These are phyloP conservation scores for Heliconius cydno DNA, from an alignment of 2,888 invertebrate genomes.

Conservation along the genomic window DNA sequence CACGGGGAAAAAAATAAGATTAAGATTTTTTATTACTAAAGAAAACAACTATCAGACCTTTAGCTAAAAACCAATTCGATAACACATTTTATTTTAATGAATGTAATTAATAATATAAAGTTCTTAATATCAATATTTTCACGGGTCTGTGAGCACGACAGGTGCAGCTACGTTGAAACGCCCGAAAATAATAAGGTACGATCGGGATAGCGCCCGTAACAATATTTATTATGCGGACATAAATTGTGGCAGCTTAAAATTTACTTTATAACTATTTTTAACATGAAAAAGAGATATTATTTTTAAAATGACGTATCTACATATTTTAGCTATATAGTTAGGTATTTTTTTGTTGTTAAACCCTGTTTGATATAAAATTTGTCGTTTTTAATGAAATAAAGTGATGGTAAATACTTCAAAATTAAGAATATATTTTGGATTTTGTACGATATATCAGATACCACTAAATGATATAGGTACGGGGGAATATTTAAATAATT, in stretches of 20 bases:
- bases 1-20: too few species aligned
- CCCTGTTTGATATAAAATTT: background rate
- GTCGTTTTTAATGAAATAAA: background rate
- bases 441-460: too few species aligned
- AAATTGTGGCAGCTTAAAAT: slow-evolving; percentile 9
- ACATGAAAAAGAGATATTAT: background rate
- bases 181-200: slow-evolving; percentile 26
- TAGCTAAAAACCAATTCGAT: background rate
- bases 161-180: slow-evolving; percentile 19
- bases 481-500: too few species aligned
- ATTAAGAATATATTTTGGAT: too few species aligned
- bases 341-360: background rate
- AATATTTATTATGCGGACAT: slow-evolving; percentile 21
- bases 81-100: background rate
- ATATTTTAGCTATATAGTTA: background rate
- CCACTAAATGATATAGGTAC: too few species aligned
- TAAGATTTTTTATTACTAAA: too few species aligned
- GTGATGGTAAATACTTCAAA: too few species aligned
- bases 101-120: slow-evolving; percentile 2
- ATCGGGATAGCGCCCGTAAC: slow-evolving; percentile 22
- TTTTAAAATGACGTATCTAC: background rate
- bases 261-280: background rate
- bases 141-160: slow-evolving; percentile 24
- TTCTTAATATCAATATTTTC: slow-evolving; percentile 26
- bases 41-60: background rate